Base-by-base conservation (phyloP, 2,797 vertebrate species). In the Pyrocephalus nanus region DNA sequence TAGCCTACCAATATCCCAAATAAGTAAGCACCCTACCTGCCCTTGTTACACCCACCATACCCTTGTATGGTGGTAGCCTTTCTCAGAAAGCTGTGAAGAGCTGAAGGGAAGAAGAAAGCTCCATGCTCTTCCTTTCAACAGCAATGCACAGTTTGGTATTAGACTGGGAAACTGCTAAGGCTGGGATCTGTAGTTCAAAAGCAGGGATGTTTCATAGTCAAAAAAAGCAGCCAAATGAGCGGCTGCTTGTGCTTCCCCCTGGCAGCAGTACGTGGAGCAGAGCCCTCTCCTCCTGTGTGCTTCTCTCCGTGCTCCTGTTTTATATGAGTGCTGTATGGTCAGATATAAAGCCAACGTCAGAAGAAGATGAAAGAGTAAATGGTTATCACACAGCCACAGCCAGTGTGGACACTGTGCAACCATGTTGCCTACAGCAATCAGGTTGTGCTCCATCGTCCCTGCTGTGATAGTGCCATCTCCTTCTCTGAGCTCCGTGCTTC, bases 221-320 rank as follows among this genome's bases (percentile, higher is more conserved):
- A 21, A 89, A 21, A 36, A 43, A 34, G 27, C 15, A 66, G 71
- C 12, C 36, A 34, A 43, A 21, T 2, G 3, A 69, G 47, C 0
- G 4, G 60, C 47, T 69, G 23, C 25, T 54, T 62, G 15, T 70
- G 64, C 66, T 79, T 15, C 23, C n/a, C 3, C 0, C 12, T 1
- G 5, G 38, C n/a, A 79, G 25, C 30, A 36, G 21, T 3, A 0
- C 1, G 3, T 13, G 12, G 12, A 81, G 12, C 5, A 1, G 36
- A 57, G 12, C 20, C 22, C n/a, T 29, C 19, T 74, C 45, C 34
- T 13, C 6, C 14, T 8, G 15, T 3, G 21, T 4, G 7, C 47
- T 53, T 34, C 38, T 10, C 36, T 80, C 54, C 4, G 0, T 26
- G 36, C 18, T 78, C 45, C 50, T 25, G 6, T 16, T 71, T 77